phyloP scores from a whole-genome alignment of 2,797 vertebrate genomes.

The Sebastes melanostomus region DNA sequence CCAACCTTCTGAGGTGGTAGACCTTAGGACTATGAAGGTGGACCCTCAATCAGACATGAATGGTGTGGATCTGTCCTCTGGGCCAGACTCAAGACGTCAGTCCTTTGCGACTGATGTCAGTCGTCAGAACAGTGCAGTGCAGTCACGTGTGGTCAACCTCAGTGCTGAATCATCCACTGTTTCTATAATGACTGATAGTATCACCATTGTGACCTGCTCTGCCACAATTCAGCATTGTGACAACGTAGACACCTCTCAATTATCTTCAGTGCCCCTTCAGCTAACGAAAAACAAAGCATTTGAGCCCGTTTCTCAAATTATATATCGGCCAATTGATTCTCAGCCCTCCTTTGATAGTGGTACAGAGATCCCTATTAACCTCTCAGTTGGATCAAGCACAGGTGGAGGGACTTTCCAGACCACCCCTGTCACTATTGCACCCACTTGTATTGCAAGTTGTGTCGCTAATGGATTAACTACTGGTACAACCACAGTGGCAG shows the following conservation, averaged over 20 bases:
- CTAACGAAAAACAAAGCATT: slow-evolving; percentile 90
- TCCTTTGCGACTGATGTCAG: slow-evolving; percentile 75
- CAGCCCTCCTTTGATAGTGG: slow-evolving; percentile 76
- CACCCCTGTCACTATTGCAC: slow-evolving; percentile 82
- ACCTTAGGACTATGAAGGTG: slow-evolving; percentile 91
- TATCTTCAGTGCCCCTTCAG: slow-evolving; percentile 86
- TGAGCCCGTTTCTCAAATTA: slow-evolving; percentile 86
- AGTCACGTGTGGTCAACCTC: slow-evolving; percentile 93
- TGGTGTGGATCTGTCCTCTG: slow-evolving; percentile 90
- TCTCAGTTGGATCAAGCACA: slow-evolving; percentile 85
- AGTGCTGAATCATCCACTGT: slow-evolving; percentile 87
- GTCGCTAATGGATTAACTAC: slow-evolving; percentile 87
- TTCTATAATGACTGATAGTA: slow-evolving; percentile 84
- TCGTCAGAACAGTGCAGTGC: slow-evolving; percentile 90
- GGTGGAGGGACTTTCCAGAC: slow-evolving; percentile 80
- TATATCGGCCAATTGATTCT: slow-evolving; percentile 81
- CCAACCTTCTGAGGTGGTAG: slow-evolving; percentile 90
- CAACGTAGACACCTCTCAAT: slow-evolving; percentile 77
- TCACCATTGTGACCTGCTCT: slow-evolving; percentile 87
- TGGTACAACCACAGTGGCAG: slow-evolving; percentile 78
- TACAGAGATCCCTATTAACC: slow-evolving; percentile 93
- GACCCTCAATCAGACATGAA: slow-evolving; percentile 83
- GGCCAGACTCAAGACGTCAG: slow-evolving; percentile 84
- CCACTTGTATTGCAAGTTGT: slow-evolving; percentile 79
- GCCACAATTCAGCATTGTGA: slow-evolving; percentile 81